Conservation (phyloP, 2,797 vertebrate genomes). For the Agapornis canus region DNA sequence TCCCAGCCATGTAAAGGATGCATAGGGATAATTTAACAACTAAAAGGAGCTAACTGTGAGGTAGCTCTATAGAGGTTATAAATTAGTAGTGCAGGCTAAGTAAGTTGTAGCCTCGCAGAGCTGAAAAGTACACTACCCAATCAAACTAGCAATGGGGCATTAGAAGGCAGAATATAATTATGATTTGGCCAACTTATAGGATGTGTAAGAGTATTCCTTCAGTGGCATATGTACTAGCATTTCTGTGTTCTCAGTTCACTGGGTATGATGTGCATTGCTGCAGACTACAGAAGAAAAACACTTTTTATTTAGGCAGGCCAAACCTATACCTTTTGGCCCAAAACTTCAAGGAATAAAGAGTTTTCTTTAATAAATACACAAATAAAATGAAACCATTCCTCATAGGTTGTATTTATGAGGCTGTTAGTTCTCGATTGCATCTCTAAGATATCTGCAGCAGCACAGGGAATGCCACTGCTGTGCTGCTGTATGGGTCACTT, state of each 20-base stretch:
- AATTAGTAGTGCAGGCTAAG: neutral
- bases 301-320: neutral
- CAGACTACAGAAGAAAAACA: neutral
- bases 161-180: neutral
- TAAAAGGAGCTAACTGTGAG: neutral
- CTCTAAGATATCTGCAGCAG: neutral
- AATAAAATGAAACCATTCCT: neutral
- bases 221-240: neutral
- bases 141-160: neutral
- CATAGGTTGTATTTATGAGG: neutral
- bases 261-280: neutral
- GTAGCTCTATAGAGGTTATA: conserved; percentile 1
- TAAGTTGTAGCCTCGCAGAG: neutral
- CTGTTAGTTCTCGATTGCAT: neutral
- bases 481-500: neutral
- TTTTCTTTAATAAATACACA: neutral
- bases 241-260: neutral
- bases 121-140: neutral
- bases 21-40: neutral
- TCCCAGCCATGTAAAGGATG: neutral
- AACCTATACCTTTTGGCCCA: neutral
- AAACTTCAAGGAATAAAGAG: neutral
- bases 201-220: neutral
- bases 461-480: neutral
- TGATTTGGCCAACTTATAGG: neutral